Conservation (phyloP, 2,113 vertebrate species). For the Vidua chalybeata region DNA sequence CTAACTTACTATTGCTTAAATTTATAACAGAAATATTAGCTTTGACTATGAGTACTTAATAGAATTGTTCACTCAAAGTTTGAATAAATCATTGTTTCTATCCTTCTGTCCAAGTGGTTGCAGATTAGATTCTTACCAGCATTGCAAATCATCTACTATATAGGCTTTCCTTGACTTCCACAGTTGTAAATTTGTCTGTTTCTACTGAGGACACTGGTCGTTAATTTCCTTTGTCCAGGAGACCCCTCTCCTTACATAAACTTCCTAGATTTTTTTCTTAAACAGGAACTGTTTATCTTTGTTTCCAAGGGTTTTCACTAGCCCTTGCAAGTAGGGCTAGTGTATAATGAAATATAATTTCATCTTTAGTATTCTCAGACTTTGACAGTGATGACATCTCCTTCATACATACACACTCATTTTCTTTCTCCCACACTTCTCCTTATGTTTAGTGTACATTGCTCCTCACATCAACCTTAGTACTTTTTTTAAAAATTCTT, state of each 20-base stretch:
- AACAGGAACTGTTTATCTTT: background rate
- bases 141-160: background rate
- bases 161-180: background rate
- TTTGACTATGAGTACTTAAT: background rate
- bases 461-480: background rate
- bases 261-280: background rate
- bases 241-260: background rate
- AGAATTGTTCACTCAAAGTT: background rate
- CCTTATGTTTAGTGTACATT: background rate
- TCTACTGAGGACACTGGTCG: accelerated
- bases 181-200: background rate
- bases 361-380: background rate
- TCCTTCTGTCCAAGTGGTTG: background rate
- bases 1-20: background rate
- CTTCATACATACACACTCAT: background rate
- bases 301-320: background rate
- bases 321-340: background rate
- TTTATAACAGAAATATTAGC: background rate
- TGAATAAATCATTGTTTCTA: background rate
- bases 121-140: background rate
- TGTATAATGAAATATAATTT: background rate
- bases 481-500: background rate
- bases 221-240: background rate
- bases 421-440: background rate
- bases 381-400: background rate